Base-by-base conservation (phyloP, 2,113 vertebrate species). In the Sinocyclocheilus anophthalmus region DNA sequence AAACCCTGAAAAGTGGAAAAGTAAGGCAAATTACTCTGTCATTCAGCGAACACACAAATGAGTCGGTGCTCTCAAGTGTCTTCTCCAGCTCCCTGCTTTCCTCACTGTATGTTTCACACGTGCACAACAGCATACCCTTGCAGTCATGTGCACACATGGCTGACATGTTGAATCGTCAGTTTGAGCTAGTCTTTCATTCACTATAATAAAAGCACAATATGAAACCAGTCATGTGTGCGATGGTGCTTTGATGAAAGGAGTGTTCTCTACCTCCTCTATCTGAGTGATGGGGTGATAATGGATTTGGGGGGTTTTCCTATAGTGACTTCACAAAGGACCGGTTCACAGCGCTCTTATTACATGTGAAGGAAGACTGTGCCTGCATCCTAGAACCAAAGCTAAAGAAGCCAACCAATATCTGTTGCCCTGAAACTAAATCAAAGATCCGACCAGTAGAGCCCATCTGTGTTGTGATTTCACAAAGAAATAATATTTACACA, bases 211-310 rank as follows among this genome's bases (percentile, higher is more conserved):
- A 87, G 85, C 85, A 81, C 75, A 76, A 89, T 88, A 90, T 91
- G 90, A 77, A 90, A 87, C 88, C 92, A 93, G 87, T 92, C 87
- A 90, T 90, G 92, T 91, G 85, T 92, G 89, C 83, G 33, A 84
- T 4, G 84, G 86, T 81, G 89, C 90, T 92, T 88, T 93, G 93
- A 94, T 94, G 92, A 93, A 92, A 94, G 91, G 92, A 87, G 59
- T 30, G 72, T 88, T 37, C 75, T 88, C 88, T 55, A 89, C 85
- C 85, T 89, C 86, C 76, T 76, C n/a, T 82, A 81, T 91, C 83
- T 86, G 48, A 88, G 88, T 87, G 83, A 91, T 79, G n/a, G 70
- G 84, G 86, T 81, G 85, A 85, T 92, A 87, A 91, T 87, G 86
- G 84, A 88, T 81, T 77, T 45, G 83, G 42, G 33, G 39, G 81